phyloP scores from a whole-genome alignment of 2,888 invertebrate genomes.

The Tubulanus polymorphus region DNA sequence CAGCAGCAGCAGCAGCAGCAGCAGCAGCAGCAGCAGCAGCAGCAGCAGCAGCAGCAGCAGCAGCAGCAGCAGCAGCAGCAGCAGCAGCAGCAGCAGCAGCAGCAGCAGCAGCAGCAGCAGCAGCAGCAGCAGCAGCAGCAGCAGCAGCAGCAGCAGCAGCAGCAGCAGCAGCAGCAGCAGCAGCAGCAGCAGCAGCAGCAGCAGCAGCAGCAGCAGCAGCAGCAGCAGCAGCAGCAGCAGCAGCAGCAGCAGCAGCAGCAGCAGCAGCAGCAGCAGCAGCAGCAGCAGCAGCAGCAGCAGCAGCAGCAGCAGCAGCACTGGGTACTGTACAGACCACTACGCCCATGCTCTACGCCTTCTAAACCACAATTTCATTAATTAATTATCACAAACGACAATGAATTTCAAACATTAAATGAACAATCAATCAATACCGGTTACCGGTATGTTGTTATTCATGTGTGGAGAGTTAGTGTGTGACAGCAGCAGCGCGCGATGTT shows the following conservation, averaged over 20 bases:
- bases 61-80: background rate
- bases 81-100: background rate
- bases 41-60: background rate
- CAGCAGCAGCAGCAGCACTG: background rate
- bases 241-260: slow-evolving; percentile 2
- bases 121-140: background rate
- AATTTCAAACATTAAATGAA: too few relatives aligned
- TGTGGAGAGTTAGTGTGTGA: too few relatives aligned
- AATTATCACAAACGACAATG: too few relatives aligned
- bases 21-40: background rate
- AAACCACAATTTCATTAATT: too few relatives aligned
- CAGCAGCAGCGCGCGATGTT: too few relatives aligned
- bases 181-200: background rate
- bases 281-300: background rate
- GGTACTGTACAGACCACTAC: too few relatives aligned
- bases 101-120: background rate
- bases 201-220: background rate
- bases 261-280: background rate
- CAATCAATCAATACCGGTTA: too few relatives aligned
- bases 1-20: background rate
- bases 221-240: background rate
- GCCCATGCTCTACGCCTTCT: too few relatives aligned
- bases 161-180: background rate
- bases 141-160: background rate
- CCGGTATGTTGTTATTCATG: too few relatives aligned